These are phyloP conservation scores for Dinomys branickii DNA, from an alignment of 2,113 vertebrate species.

Conservation along the genomic window DNA sequence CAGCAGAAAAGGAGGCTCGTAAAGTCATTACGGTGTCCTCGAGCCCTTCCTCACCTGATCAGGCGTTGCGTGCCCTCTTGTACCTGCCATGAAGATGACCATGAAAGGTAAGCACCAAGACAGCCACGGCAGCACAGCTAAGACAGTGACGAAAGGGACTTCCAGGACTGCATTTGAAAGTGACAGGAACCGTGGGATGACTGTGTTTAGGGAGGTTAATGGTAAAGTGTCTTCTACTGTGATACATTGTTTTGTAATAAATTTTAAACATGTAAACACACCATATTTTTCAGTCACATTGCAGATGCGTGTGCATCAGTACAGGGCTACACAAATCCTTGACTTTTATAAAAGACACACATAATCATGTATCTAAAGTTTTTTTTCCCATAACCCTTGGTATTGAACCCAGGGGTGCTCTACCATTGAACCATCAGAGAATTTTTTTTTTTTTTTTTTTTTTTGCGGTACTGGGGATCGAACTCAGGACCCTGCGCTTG, in stretches of 20 bases:
- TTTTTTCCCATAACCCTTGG: neutral
- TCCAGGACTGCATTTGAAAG: neutral
- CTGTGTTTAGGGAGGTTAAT: neutral
- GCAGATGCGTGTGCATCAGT: neutral
- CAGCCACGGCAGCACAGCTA: neutral
- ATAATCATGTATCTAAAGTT: neutral
- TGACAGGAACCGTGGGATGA: neutral
- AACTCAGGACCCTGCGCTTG: too few relatives aligned
- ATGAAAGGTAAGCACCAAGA: neutral
- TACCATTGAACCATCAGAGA: neutral
- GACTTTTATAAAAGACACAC: neutral
- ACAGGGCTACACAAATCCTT: neutral
- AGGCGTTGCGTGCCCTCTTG: too few relatives aligned
- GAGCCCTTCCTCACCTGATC: neutral
- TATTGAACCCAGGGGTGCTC: neutral
- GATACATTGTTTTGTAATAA: neutral
- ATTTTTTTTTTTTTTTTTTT: too few relatives aligned
- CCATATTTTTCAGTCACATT: neutral
- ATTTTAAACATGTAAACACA: neutral
- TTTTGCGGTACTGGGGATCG: too few relatives aligned
- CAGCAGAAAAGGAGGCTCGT: neutral
- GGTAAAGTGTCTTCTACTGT: neutral
- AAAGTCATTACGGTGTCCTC: neutral
- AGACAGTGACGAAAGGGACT: neutral
- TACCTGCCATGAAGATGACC: neutral